These are phyloP conservation scores for Drosophila flavopinicola DNA, from an alignment of 2,888 invertebrate genomes.

Conservation along the genomic window DNA sequence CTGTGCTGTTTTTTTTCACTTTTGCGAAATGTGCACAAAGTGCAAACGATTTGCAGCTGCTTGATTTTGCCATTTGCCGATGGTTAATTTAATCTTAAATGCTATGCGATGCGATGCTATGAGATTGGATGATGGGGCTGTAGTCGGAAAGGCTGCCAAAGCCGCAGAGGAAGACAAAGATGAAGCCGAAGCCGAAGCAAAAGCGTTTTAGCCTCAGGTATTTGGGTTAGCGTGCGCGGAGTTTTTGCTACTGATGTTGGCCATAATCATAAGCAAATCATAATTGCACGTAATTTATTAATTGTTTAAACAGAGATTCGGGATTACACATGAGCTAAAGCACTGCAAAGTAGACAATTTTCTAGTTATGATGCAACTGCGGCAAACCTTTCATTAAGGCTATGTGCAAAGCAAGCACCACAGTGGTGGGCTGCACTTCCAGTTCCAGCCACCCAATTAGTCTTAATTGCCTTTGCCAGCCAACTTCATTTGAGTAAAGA, in stretches of 20 bases:
- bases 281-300: conserved; percentile 23
- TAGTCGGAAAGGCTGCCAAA: conserved; percentile 12
- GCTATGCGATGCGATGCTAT: conserved; percentile 29
- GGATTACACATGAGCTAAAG: conserved; percentile 8
- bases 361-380: conserved; percentile 34
- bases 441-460: conserved; percentile 64
- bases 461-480: conserved; percentile 63
- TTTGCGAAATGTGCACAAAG: conserved; percentile 53
- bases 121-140: conserved; percentile 12
- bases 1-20: conserved; percentile 20
- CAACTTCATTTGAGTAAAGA: conserved; percentile 51
- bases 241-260: conserved; percentile 28
- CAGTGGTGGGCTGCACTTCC: conserved; percentile 61
- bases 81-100: conserved; percentile 53
- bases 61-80: conserved; percentile 60
- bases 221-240: conserved; percentile 66
- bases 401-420: conserved; percentile 5
- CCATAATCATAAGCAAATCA: conserved; percentile 23
- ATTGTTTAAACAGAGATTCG: conserved; percentile 5
- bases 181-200: conserved; percentile 12
- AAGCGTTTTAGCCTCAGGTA: conserved; percentile 34
- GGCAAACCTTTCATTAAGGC: conserved; percentile 36
- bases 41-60: conserved; percentile 65
- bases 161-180: conserved; percentile 13
- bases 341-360: conserved; percentile 17